Evolutionary conservation across 2,113 vertebrate genomes (phyloP).

Genomic region (Prinia subflava): DNA sequence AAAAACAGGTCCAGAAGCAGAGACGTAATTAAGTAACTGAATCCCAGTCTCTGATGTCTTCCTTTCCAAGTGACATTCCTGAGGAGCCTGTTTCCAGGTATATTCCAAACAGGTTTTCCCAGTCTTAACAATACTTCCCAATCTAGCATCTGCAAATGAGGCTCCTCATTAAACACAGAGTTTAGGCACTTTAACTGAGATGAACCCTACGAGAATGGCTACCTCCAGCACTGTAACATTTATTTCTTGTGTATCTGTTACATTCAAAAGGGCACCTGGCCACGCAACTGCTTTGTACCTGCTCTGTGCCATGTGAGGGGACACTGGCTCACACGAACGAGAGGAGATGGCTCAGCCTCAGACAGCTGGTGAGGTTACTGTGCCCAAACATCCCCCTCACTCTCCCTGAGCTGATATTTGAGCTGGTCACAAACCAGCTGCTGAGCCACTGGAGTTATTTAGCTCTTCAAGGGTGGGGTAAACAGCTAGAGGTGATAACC

Average conservation of each 20-base stretch:
- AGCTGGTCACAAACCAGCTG: conserved; percentile 50
- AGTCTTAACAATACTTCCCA: background rate
- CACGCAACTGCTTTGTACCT: background rate
- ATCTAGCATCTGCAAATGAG: background rate
- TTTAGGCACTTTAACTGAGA: background rate
- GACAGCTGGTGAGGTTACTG: background rate
- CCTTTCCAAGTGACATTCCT: background rate
- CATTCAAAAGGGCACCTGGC: background rate
- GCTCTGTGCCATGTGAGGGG: background rate
- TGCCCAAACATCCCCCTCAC: background rate
- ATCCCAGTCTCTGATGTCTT: background rate
- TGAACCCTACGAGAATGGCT: background rate
- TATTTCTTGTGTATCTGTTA: background rate
- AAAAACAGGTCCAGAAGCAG: background rate
- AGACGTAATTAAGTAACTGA: background rate
- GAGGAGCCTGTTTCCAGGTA: background rate
- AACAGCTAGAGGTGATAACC: conserved; percentile 64
- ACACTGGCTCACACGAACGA: background rate
- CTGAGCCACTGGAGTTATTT: conserved; percentile 45
- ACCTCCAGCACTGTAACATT: background rate
- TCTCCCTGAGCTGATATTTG: conserved; percentile 17
- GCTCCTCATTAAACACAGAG: background rate
- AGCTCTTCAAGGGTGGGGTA: conserved; percentile 40
- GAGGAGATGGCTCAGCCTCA: background rate
- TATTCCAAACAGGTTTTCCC: background rate